These are phyloP conservation scores for Parascotia fuliginaria DNA, from an alignment of 2,888 invertebrate genomes.

Conservation along the genomic window DNA sequence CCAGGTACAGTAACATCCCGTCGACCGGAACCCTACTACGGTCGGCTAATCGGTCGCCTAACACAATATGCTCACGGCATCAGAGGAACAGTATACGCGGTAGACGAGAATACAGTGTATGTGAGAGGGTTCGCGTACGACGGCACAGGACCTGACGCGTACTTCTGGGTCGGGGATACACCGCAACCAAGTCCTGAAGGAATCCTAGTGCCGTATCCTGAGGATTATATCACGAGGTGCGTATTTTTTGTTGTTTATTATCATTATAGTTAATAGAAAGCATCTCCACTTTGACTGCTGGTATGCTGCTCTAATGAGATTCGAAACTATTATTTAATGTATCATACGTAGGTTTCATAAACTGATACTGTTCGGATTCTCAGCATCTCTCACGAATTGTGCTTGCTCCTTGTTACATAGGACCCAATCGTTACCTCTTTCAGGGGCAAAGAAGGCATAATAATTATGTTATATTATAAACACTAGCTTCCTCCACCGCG, in stretches of 20 bases:
- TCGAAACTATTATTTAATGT: too few relatives aligned
- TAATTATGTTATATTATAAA: too few relatives aligned
- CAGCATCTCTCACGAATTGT: too few relatives aligned
- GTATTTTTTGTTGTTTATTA: neutral
- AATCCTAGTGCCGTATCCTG: conserved; percentile 94
- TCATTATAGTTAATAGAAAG: too few relatives aligned
- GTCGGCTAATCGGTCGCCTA: conserved; percentile 90
- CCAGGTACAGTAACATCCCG: conserved; percentile 56
- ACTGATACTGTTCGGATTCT: too few relatives aligned
- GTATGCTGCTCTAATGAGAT: too few relatives aligned
- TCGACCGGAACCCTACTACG: conserved; percentile 89
- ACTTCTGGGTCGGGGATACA: conserved; percentile 95
- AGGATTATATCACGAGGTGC: conserved; percentile 92
- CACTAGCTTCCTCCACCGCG: too few relatives aligned
- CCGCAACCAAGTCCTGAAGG: conserved; percentile 93
- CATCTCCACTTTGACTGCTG: too few relatives aligned
- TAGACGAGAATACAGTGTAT: conserved; percentile 95
- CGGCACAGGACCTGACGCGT: conserved; percentile 94
- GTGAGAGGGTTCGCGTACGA: conserved; percentile 94
- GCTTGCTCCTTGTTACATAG: too few relatives aligned
- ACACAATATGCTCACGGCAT: conserved; percentile 92
- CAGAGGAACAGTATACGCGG: conserved; percentile 93
- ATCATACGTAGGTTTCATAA: too few relatives aligned
- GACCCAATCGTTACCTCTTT: too few relatives aligned
- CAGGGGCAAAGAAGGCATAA: too few relatives aligned